Evolutionary conservation across 2,113 vertebrate genomes (phyloP).

Genomic region (Campylorhamphus procurvoides): DNA sequence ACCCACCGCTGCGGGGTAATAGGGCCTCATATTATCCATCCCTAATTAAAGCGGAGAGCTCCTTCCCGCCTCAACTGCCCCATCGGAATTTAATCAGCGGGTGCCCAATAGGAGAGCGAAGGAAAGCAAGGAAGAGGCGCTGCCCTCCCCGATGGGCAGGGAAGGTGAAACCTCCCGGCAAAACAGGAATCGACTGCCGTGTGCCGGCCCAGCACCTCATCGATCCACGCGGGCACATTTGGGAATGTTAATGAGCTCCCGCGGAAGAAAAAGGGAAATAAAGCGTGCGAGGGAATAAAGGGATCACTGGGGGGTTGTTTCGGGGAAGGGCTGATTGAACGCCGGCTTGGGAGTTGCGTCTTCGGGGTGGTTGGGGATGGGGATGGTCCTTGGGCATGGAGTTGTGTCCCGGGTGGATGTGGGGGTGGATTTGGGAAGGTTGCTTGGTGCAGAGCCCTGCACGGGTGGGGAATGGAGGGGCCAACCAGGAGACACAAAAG

Average conservation of each 20-base stretch:
- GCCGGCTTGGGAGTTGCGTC: rapidly evolving
- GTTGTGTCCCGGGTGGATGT: neutral
- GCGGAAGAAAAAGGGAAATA: neutral
- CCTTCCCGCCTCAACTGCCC: neutral
- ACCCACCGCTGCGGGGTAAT: neutral
- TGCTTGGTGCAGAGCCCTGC: neutral
- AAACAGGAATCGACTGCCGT: neutral
- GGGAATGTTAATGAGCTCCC: constrained; percentile 39
- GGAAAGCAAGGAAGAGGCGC: neutral
- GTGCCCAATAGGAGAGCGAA: neutral
- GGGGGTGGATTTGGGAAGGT: neutral
- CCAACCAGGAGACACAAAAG: neutral
- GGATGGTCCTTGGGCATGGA: neutral
- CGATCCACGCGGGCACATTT: rapidly evolving
- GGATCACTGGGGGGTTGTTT: neutral
- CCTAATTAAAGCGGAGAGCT: constrained; percentile 11
- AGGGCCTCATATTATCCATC: neutral
- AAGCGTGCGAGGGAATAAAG: neutral
- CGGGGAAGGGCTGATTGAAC: neutral
- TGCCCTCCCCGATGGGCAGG: neutral
- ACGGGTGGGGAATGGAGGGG: neutral
- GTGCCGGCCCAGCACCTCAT: neutral
- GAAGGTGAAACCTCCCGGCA: neutral
- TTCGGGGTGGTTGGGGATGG: rapidly evolving
- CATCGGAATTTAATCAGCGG: constrained; percentile 9